Conservation (phyloP, 2,113 vertebrate species). For the Tylochromis polylepis region DNA sequence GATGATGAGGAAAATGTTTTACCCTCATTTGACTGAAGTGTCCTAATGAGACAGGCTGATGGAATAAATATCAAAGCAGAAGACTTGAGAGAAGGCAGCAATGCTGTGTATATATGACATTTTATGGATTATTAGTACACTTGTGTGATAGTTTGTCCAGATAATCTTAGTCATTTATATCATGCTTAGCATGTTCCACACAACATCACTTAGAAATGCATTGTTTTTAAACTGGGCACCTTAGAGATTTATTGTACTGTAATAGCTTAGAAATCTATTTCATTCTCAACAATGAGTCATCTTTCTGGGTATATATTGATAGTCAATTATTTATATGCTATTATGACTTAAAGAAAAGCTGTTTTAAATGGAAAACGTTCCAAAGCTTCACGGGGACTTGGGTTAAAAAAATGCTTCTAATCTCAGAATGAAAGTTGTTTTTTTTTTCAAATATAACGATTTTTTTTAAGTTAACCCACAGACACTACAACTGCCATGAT, state of each 20-base stretch:
- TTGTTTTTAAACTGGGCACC: slow-evolving; percentile 18
- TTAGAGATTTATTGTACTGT: slow-evolving; percentile 17
- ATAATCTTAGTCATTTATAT: neutral
- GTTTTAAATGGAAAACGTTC: neutral
- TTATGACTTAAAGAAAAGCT: neutral
- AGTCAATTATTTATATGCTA: neutral
- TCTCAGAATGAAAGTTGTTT: neutral
- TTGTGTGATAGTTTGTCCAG: neutral
- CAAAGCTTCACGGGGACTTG: neutral
- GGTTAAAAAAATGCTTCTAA: neutral
- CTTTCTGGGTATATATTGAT: neutral
- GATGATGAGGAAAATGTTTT: slow-evolving; percentile 9
- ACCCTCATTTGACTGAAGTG: slow-evolving; percentile 1
- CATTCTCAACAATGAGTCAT: neutral
- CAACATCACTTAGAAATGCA: slow-evolving; percentile 24
- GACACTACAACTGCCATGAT: neutral
- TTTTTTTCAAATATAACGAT: neutral
- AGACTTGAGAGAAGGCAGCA: neutral
- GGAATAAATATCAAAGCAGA: neutral
- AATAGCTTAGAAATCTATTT: slow-evolving; percentile 29
- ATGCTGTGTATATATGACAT: neutral
- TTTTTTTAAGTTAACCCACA: neutral
- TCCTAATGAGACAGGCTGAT: slow-evolving; percentile 3
- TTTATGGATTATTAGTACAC: neutral
- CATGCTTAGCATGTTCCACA: neutral